phyloP scores from a whole-genome alignment of 2,113 vertebrate species.

The Nycticryphes semicollaris region DNA sequence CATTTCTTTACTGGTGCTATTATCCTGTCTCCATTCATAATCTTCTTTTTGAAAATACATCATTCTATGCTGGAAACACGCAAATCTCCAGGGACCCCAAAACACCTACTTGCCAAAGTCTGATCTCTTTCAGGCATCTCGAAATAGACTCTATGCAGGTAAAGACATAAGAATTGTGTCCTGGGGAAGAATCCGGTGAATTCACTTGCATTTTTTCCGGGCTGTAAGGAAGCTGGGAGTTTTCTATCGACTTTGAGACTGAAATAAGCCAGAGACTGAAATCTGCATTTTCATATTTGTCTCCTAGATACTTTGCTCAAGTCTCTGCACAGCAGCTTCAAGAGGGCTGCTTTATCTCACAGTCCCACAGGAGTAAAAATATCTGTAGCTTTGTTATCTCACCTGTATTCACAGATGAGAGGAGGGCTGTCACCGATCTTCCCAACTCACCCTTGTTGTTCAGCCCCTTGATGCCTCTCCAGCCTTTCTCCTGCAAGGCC shows the following conservation, averaged over 20 bases:
- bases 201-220: neutral
- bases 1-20: neutral
- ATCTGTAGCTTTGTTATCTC: neutral
- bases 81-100: neutral
- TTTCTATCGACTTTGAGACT: neutral
- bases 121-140: neutral
- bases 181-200: neutral
- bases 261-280: neutral
- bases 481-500: neutral
- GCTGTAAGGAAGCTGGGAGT: neutral
- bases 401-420: neutral
- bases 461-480: neutral
- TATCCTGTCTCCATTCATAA: neutral
- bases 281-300: neutral
- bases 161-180: neutral
- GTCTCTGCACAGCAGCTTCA: neutral
- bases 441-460: neutral
- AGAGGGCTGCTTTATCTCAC: neutral
- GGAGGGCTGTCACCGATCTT: neutral
- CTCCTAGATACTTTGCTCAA: neutral
- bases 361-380: neutral
- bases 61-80: neutral
- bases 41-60: neutral
- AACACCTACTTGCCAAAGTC: neutral
- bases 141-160: neutral